Base-by-base conservation (phyloP, 1,140 invertebrate genomes). In the Gryon sp. region DNA sequence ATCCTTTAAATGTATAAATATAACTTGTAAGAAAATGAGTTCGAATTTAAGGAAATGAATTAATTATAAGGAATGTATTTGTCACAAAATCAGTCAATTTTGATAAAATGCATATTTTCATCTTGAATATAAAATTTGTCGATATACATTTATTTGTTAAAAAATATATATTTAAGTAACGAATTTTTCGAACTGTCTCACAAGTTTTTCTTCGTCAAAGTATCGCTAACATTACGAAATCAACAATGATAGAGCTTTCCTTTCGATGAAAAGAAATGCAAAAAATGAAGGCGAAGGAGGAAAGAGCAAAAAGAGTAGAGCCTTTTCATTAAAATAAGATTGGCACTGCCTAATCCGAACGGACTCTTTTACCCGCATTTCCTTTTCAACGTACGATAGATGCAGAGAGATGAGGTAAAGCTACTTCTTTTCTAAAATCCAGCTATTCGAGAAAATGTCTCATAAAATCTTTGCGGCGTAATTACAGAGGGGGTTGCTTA, bases 391-490 rank as follows among this genome's bases (percentile, higher is more conserved):
- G 70, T 59, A 60, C 70, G 72, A 76, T 76, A 68, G 63, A 65
- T 53, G 65, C 48, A 66, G 52, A 60, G 60, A 72, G 77, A 79
- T 76, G 77, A 72, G 53, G 72, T 76, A 76, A 76, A 79, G 72
- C 77, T 76, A 59, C 75, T 72, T 66, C 66, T 77, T 77, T 73
- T 68, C 62, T 68, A 63, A 79, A 70, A 79, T 70, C 69, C 72
- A 68, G 55, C 77, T 79, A 79, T 79, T 79, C 77, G 68, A 76
- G 66, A 73, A 79, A 76, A 79, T 79, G 77, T 79, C 72, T 79
- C 77, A 76, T 79, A 79, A 76, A 79, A 79, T 72, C 77, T 72
- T 68, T 65, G 77, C 68, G 68, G 72, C 60, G 72, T 79, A 79
- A 66, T 66, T 66, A 66, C 48, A 46, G 60, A 20, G 48, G 38